Percentiles rank a stretch among this genome's conserved stretches.
Conservation (phyloP, 2,888 invertebrate genomes). For the Brenthis daphne region DNA sequence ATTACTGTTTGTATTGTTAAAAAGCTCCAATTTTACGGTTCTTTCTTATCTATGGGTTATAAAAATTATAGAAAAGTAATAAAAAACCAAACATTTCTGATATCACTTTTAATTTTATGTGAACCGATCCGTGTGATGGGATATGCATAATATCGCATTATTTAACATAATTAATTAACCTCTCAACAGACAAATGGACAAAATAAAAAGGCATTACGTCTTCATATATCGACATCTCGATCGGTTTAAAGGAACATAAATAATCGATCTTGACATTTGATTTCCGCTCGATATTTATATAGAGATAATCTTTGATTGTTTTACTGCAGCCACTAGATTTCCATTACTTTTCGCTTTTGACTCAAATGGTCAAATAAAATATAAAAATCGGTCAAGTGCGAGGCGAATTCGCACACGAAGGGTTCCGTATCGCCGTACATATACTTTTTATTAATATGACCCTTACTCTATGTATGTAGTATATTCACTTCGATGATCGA, state of each 20-base stretch:
- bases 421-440: too few relatives aligned
- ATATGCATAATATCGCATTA: constrained; percentile 78
- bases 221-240: constrained; percentile 74
- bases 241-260: constrained; percentile 73
- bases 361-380: too few relatives aligned
- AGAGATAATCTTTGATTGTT: constrained; percentile 40
- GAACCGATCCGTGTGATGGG: constrained; percentile 66
- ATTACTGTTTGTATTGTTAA: too few relatives aligned
- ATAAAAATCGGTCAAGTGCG: too few relatives aligned
- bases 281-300: constrained; percentile 65
- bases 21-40: too few relatives aligned
- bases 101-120: constrained; percentile 48
- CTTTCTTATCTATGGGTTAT: too few relatives aligned
- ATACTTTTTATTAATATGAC: not conserved
- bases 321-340: constrained; percentile 23
- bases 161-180: constrained; percentile 78
- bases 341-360: constrained; percentile 2
- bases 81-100: constrained; percentile 15
- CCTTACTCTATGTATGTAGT: too few relatives aligned
- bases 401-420: too few relatives aligned
- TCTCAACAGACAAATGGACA: constrained; percentile 67
- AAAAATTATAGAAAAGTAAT: too few relatives aligned
- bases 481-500: too few relatives aligned
- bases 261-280: constrained; percentile 70
- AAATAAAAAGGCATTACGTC: constrained; percentile 73